Base-by-base conservation (phyloP, 2,888 invertebrate genomes). In the Rhimphoctona megacephalus region DNA sequence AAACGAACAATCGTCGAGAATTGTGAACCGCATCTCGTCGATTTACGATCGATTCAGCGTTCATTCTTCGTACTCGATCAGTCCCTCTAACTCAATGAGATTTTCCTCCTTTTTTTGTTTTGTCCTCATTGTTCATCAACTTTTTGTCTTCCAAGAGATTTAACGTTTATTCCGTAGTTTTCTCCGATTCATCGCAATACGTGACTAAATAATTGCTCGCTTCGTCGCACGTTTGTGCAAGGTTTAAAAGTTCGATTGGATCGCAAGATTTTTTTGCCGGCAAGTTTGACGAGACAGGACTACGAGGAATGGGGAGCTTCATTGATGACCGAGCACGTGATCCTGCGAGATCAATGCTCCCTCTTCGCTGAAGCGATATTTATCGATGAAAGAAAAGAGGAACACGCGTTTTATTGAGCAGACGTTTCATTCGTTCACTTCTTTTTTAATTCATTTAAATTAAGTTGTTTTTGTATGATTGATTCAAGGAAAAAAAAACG, bases 301-400 rank as follows among this genome's bases (percentile, higher is more conserved):
- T 46, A 72, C 81, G 78, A 61, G 83, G 76, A 83, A 82, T 77
- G 83, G 76, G 83, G 74, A 80, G 83, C 46, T 86, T 77, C 85
- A 83, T 83, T 86, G 83, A 83, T 77, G 83, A 83, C 67, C 76
- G 61, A 76, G 76, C 83, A 72, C 83, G 83, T 76, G 85, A 81
- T 81, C 66, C 73, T 66, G 76, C 52, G 61, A 69, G 85, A 74
- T 67, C 77, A 22, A 66, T 67, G 77, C 39, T 52, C 66, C 17
- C 22, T 61, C 76, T 30, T 22, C 14, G 39, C 54, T 57, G 19
- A 39, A 39, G 69, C 33, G 54, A 69, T 67, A 64, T 49, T 61
- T 49, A 64, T 80, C 70, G 57, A 8, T 17, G n/a, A 22, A 30
- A 52, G 36, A 74, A 61, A 57, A 43, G 25, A 78, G 33, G 19